phyloP scores from a whole-genome alignment of 2,888 invertebrate species.

The Dendrolimus houi region DNA sequence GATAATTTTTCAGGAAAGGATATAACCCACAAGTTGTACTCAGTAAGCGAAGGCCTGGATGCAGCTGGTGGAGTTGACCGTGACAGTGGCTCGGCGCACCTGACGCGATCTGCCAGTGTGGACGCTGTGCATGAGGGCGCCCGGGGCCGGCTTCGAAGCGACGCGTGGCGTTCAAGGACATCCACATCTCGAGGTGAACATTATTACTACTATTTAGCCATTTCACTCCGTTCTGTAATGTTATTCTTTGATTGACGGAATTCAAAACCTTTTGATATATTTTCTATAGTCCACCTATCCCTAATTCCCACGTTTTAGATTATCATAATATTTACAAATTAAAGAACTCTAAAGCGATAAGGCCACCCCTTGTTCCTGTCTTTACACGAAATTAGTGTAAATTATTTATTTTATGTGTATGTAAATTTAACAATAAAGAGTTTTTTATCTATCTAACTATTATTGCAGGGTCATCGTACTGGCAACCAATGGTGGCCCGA shows the following conservation, averaged over 20 bases:
- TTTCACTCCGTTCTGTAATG: no score
- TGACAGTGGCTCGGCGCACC: conserved; percentile 55
- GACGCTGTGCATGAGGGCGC: conserved; percentile 87
- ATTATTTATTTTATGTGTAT: no score
- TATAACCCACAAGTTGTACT: conserved; percentile 89
- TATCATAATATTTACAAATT: no score
- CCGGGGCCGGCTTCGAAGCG: conserved; percentile 83
- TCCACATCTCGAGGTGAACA: conserved; percentile 40
- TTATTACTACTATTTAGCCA: not conserved
- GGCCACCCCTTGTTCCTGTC: no score
- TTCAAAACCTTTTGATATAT: no score
- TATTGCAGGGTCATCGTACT: conserved; percentile 64
- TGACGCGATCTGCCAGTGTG: conserved; percentile 83
- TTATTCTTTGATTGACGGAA: no score
- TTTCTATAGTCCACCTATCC: no score
- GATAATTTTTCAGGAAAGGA: conserved; percentile 79
- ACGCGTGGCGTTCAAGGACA: conserved; percentile 72
- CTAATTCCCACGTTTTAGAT: no score
- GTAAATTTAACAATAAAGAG: no score
- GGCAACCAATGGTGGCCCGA: conserved; percentile 83
- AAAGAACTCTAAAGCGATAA: no score
- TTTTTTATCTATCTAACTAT: not conserved
- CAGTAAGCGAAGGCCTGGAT: conserved; percentile 84
- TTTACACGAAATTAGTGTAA: no score
- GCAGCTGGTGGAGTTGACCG: conserved; percentile 63